A percentile compares a stretch with the other conserved stretches of the same genome.
Evolutionary conservation across 2,113 vertebrate species (phyloP).

Genomic region (Eclectus roratus): DNA sequence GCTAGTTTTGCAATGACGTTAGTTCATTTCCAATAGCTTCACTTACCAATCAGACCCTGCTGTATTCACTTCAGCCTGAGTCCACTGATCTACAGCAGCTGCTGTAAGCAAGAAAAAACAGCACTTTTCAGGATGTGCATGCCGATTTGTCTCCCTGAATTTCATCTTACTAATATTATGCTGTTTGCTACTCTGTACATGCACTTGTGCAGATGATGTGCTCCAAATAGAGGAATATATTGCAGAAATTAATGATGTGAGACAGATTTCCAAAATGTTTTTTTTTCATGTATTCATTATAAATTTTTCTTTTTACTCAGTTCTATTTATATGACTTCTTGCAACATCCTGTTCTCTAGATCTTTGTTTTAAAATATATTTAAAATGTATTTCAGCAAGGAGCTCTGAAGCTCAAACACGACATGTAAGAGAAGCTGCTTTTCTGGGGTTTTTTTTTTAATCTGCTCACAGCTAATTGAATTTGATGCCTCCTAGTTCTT

Average conservation of each 20-base stretch:
- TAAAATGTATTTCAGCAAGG: background rate
- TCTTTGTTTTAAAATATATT: constrained; percentile 24
- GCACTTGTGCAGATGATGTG: background rate
- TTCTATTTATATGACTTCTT: constrained; percentile 25
- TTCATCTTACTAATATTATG: background rate
- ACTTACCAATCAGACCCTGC: background rate
- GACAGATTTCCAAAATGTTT: background rate
- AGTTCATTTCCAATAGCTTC: background rate
- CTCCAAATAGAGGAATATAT: background rate
- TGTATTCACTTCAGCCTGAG: background rate
- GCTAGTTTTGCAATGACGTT: background rate
- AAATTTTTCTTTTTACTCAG: constrained; percentile 33
- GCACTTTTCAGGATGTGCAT: background rate
- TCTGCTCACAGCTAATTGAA: background rate
- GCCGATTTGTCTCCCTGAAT: background rate
- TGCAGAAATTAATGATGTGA: background rate
- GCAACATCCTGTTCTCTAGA: constrained; percentile 15
- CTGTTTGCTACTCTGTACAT: background rate
- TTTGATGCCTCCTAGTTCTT: background rate
- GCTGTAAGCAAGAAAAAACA: background rate
- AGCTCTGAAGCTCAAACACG: fast-evolving
- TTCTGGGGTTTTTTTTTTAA: background rate
- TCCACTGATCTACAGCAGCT: background rate
- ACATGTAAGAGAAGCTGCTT: background rate
- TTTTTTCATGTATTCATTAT: background rate